Evolutionary conservation across 2,797 vertebrate genomes (phyloP).

Genomic region (Rhinoraja longicauda): DNA sequence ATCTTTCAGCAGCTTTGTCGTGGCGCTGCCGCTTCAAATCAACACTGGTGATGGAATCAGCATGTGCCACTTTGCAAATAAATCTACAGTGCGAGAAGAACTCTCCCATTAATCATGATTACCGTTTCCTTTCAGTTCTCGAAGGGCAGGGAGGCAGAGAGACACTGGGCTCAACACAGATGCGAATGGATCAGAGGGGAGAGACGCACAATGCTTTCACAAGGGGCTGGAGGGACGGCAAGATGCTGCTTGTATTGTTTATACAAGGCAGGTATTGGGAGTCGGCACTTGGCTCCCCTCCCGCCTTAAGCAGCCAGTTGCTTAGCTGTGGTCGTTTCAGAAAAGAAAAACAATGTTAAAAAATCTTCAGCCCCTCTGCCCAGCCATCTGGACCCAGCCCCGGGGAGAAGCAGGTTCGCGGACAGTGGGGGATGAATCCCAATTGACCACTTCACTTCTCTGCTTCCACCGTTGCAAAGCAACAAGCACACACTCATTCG

Average conservation of each 20-base stretch:
- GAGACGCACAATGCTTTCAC: slow-evolving; percentile 38
- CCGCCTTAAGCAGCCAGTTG: not conserved
- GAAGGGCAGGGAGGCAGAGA: slow-evolving; percentile 48
- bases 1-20: slow-evolving; percentile 43
- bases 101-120: slow-evolving; percentile 47
- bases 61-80: slow-evolving; percentile 49
- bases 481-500: slow-evolving; percentile 42
- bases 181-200: slow-evolving; percentile 44
- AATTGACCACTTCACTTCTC: slow-evolving; percentile 30
- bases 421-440: not conserved
- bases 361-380: not conserved
- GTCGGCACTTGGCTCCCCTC: no score
- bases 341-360: no score
- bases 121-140: slow-evolving; percentile 46
- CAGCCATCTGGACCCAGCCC: not conserved
- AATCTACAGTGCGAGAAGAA: slow-evolving; percentile 43
- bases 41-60: slow-evolving; percentile 53
- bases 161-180: slow-evolving; percentile 50
- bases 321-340: not conserved
- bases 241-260: slow-evolving; percentile 26
- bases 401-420: not conserved
- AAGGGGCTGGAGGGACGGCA: not conserved
- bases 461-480: slow-evolving; percentile 37
- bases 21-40: slow-evolving; percentile 41
- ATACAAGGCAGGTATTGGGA: slow-evolving; percentile 22